Evolutionary conservation across 2,797 vertebrate genomes (phyloP).

Genomic region (Sparidentex hasta): DNA sequence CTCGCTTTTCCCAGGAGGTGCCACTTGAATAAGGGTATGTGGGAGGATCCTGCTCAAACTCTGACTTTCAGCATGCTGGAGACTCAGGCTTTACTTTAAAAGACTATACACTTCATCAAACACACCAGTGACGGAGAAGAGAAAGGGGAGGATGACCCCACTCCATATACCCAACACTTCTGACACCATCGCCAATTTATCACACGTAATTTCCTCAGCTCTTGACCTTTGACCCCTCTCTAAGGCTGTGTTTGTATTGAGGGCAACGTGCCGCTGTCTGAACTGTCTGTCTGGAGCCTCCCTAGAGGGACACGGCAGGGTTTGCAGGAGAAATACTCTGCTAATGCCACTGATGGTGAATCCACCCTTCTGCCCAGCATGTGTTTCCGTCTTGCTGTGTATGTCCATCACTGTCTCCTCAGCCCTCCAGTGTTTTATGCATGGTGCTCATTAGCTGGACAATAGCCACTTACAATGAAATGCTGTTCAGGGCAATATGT

Average conservation of each 20-base stretch:
- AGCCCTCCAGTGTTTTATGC: conserved; percentile 69
- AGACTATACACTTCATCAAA: conserved; percentile 69
- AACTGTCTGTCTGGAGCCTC: conserved; percentile 62
- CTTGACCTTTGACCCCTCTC: conserved; percentile 69
- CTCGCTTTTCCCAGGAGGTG: conserved; percentile 46
- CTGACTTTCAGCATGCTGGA: conserved; percentile 45
- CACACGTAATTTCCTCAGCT: conserved; percentile 73
- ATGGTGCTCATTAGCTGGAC: conserved; percentile 77
- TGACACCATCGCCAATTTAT: conserved; percentile 64
- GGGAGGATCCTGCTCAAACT: conserved; percentile 52
- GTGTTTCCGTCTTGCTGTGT: conserved; percentile 44
- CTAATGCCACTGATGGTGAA: conserved; percentile 52
- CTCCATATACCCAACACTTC: conserved; percentile 55
- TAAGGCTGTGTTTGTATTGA: conserved; percentile 67
- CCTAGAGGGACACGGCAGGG: conserved; percentile 37
- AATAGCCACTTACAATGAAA: conserved; percentile 70
- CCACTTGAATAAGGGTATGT: conserved; percentile 41
- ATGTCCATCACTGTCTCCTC: conserved; percentile 67
- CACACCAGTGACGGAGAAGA: conserved; percentile 33
- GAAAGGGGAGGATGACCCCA: conserved; percentile 57
- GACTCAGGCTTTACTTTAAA: conserved; percentile 48
- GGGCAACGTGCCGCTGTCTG: conserved; percentile 54
- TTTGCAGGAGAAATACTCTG: conserved; percentile 57
- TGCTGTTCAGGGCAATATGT: conserved; percentile 72
- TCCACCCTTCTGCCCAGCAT: conserved; percentile 40